phyloP scores from a whole-genome alignment of 2,113 vertebrate species.

The Muntiacus muntjak region DNA sequence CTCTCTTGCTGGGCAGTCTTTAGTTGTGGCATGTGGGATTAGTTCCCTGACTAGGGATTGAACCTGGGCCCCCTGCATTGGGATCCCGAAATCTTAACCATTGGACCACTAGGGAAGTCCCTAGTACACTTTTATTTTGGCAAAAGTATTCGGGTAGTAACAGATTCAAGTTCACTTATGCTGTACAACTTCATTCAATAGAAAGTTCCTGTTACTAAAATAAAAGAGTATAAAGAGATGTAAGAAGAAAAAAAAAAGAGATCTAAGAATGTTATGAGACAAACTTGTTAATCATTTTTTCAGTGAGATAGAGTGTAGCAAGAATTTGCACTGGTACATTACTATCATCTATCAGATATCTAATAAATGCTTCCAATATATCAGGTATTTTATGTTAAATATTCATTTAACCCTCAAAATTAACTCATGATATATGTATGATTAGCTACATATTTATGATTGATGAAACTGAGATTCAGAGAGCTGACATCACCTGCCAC shows the following conservation, averaged over 20 bases:
- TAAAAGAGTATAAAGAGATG: not conserved
- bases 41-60: not conserved
- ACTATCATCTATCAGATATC: not conserved
- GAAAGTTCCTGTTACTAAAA: not conserved
- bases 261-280: not conserved
- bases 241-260: not conserved
- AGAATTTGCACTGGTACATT: not conserved
- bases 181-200: not conserved
- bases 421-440: not conserved
- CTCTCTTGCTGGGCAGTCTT: not conserved
- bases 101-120: not conserved
- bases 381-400: not conserved
- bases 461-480: not conserved
- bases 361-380: not conserved
- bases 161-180: not conserved
- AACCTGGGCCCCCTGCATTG: not conserved
- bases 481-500: not conserved
- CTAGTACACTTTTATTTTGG: not conserved
- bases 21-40: not conserved
- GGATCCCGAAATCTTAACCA: not conserved
- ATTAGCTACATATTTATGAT: not conserved
- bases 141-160: not conserved
- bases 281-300: not conserved
- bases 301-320: not conserved
- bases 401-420: not conserved